Base-by-base conservation (phyloP, 2,888 invertebrate genomes). In the Chaetoderma sp. region DNA sequence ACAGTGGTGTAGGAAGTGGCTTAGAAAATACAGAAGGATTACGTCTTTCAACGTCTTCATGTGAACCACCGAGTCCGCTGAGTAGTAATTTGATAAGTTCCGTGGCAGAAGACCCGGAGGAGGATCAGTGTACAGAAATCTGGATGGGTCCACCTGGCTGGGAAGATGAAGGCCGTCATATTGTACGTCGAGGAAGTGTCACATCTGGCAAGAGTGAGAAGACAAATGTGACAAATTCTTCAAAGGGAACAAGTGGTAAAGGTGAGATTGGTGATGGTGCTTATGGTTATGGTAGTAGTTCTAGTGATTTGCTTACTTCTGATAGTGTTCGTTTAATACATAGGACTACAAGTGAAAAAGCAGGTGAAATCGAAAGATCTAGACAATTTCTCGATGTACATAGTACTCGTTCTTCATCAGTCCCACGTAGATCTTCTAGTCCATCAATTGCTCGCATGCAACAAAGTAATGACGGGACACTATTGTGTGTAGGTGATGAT, bases 121-220 rank as follows among this genome's bases (percentile, higher is more conserved):
- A 60, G 54, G 71, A 70, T 33, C 58, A 66, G 47, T 67, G 70
- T 13, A 67, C 73, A n/a, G 78, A 74, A 36, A 78, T 80, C 50
- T 82, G 81, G 81, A 77, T 82, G 76, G 80, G 80, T 18, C 80
- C 80, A 10, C 80, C 79, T 28, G 80, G 77, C 66, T 82, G 82
- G 82, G 72, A 77, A 61, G 76, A 81, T 67, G 75, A 78, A 66
- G 74, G 78, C 39, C 77, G 78, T 62, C 74, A 61, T 13, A 52
- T 64, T 39, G 70, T 63, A 32, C 64, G 63, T 44, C 56, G 56
- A 45, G 52, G 68, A 25, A 66, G 62, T 16, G 69, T 60, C 21
- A 54, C 67, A 32, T 68, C 71, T 39, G 56, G 58, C 8, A 47
- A 42, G 55, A 71, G 71, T 30, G 73, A 73, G 6, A 66, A 36